Evolutionary conservation across 2,113 vertebrate species (phyloP), one percentile per base, ranked within the genome.

Genomic region (Melierax canorus): DNA sequence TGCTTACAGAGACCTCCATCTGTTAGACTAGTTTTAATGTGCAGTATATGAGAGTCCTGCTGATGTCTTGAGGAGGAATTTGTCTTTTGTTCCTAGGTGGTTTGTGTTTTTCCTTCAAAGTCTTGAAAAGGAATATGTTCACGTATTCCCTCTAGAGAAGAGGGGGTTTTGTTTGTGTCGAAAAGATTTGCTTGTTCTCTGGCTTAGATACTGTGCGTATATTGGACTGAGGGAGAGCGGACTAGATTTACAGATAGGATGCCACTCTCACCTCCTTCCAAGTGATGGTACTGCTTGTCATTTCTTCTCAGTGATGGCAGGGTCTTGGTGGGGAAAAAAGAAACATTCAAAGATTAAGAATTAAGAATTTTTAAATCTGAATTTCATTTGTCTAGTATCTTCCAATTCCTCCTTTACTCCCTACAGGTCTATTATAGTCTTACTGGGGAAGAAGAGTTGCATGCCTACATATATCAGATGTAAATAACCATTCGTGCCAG

Each of bases 1-100:
- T 93, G 55, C 87, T 95, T 94, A 90, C 84, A 72, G 94, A 92
- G 80, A 85, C 85, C 77, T 92, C 92, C 86, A 67, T 93, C 96
- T 95, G 92, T 95, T 88, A 92, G 79, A 39, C 76, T 38, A 43
- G 55, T 58, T 94, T 73, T 83, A 63, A 88, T 79, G 62, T 86
- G 84, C 45, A 18, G 14, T 64, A 23, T 62, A 55, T 86, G 60
- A 89, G 58, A 87, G 30, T 92, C 89, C 91, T 85, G 81, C 93
- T 94, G 93, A 58, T 87, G 74, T 91, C 87, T 82, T 67, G 55
- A 91, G 87, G 73, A 95, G 84, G 69, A 87, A 73, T 91, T 77
- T 92, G 30, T 86, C 91, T 96, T 86, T 91, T 84, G 50, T 91
- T 91, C 80, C 69, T 69, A 58, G 38, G 79, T 89, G 68, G 84